phyloP scores from a whole-genome alignment of 2,113 vertebrate genomes.

The Halcyon malimbica region DNA sequence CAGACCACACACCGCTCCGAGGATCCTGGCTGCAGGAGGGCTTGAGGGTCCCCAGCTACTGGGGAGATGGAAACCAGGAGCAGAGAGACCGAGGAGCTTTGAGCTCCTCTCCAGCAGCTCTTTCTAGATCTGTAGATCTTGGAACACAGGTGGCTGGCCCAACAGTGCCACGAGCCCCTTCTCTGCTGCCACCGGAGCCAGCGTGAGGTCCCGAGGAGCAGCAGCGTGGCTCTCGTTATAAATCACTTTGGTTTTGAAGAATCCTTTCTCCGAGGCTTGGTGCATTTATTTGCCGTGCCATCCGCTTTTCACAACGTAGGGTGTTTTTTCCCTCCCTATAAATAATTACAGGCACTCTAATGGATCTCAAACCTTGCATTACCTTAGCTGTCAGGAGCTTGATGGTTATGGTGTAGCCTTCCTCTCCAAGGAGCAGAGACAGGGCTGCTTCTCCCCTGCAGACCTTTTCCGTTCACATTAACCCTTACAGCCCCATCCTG shows the following conservation, averaged over 20 bases:
- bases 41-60: neutral
- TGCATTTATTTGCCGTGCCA: neutral
- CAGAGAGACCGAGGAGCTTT: fast-evolving
- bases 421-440: neutral
- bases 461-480: neutral
- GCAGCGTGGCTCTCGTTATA: neutral
- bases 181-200: fast-evolving
- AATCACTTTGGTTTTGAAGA: neutral
- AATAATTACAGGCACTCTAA: conserved; percentile 71
- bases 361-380: conserved; percentile 48
- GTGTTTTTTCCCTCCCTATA: neutral
- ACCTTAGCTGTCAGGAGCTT: conserved; percentile 51
- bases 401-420: neutral
- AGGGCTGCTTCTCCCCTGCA: neutral
- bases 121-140: fast-evolving
- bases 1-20: fast-evolving
- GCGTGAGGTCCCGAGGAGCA: neutral
- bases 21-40: neutral
- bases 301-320: neutral
- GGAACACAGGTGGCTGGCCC: neutral
- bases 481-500: neutral
- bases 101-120: neutral
- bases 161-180: neutral
- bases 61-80: neutral
- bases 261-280: neutral